These are phyloP conservation scores for Octomys mimax DNA, from an alignment of 2,797 vertebrate species.

Conservation along the genomic window DNA sequence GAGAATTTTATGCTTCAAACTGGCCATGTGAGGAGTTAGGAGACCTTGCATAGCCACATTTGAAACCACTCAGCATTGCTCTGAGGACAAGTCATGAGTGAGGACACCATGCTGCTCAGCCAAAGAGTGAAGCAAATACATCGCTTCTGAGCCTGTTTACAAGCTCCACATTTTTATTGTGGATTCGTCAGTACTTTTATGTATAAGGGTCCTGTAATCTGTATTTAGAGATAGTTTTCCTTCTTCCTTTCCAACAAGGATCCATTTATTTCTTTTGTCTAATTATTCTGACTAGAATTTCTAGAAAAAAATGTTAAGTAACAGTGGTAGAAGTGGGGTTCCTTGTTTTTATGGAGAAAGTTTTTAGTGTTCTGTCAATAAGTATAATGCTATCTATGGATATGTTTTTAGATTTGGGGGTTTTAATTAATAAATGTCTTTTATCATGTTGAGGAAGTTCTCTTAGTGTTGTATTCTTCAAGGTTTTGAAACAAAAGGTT, in stretches of 20 bases:
- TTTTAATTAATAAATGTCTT: constrained; percentile 6
- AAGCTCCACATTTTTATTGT: neutral
- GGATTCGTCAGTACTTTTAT: neutral
- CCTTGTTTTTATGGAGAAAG: neutral
- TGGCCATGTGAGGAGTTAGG: neutral
- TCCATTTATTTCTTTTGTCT: constrained; percentile 50
- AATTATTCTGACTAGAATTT: constrained; percentile 50
- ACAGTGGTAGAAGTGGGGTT: neutral
- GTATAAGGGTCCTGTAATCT: neutral
- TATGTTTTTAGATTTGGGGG: neutral
- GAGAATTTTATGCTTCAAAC: neutral
- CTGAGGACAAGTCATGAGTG: neutral
- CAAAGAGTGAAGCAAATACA: neutral
- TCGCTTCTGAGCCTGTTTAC: neutral
- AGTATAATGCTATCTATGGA: neutral
- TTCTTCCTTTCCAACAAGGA: neutral
- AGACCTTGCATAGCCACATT: neutral
- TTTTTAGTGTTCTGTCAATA: constrained; percentile 1
- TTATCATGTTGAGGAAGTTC: constrained; percentile 31
- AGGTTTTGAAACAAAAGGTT: constrained; percentile 53
- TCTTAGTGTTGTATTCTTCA: constrained; percentile 20
- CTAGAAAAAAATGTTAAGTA: neutral
- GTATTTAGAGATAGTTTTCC: neutral
- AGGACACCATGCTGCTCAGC: neutral
- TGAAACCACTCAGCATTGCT: neutral